These are phyloP conservation scores for Coregonus sp. DNA, from an alignment of 2,797 vertebrate genomes.

Conservation along the genomic window DNA sequence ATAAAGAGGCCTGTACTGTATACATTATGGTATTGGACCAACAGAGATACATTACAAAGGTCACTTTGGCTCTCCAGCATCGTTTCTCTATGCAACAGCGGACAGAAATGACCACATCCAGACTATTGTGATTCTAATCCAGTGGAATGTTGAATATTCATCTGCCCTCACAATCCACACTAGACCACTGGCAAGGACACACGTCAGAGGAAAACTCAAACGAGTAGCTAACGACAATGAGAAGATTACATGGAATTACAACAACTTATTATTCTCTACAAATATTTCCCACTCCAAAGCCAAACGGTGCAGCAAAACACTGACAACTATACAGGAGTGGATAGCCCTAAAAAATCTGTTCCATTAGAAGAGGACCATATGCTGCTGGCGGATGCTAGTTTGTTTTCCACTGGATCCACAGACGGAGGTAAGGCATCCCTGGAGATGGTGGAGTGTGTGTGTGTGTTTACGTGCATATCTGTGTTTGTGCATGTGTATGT, in stretches of 20 bases:
- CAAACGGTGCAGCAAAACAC: not conserved
- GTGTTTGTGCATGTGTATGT: no score
- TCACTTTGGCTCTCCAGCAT: constrained; percentile 5
- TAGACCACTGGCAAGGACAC: not conserved
- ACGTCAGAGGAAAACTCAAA: not conserved
- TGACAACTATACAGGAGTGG: not conserved
- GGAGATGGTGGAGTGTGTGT: constrained; percentile 27
- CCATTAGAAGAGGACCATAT: constrained; percentile 57
- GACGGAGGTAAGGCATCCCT: constrained; percentile 55
- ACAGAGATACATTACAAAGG: not conserved
- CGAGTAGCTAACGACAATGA: not conserved
- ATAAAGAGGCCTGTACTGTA: constrained; percentile 10
- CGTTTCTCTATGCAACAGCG: not conserved
- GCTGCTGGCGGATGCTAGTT: constrained; percentile 55
- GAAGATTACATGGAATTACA: not conserved
- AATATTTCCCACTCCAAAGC: not conserved
- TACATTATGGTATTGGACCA: not conserved
- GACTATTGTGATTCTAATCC: not conserved
- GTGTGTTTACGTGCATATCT: no score
- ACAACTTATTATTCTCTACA: constrained; percentile 46
- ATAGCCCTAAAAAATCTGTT: constrained; percentile 19
- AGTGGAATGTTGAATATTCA: not conserved
- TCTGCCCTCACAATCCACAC: not conserved
- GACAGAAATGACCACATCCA: not conserved
- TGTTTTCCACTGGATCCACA: constrained; percentile 62